These are phyloP conservation scores for Pterocles orientalis DNA, from an alignment of 2,113 vertebrate genomes.

Conservation along the genomic window DNA sequence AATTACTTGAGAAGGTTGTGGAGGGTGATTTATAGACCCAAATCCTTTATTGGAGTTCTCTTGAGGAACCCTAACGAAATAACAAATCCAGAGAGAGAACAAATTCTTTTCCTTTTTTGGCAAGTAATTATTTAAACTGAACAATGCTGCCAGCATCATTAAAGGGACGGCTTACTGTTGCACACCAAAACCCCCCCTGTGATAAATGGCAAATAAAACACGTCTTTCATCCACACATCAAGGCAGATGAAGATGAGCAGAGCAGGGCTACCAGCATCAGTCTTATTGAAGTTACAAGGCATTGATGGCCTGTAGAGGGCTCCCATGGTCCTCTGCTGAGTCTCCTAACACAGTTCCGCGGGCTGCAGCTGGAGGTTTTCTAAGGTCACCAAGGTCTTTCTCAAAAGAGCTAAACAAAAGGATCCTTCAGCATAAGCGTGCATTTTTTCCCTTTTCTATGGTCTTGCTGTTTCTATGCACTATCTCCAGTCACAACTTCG, in stretches of 20 bases:
- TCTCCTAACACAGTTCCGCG: conserved; percentile 38
- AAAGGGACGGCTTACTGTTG: conserved; percentile 28
- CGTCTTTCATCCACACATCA: conserved; percentile 13
- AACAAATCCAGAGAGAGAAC: conserved; percentile 55
- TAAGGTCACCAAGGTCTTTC: conserved; percentile 86
- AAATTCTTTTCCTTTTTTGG: conserved; percentile 68
- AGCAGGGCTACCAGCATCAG: neutral
- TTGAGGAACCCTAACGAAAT: conserved; percentile 58
- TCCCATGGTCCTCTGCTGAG: conserved; percentile 69
- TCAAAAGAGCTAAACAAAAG: conserved; percentile 78
- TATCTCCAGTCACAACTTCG: conserved; percentile 45
- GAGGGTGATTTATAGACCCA: conserved; percentile 57
- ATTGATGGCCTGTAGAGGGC: conserved; percentile 79
- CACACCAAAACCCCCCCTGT: conserved; percentile 17
- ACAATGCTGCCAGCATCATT: conserved; percentile 47
- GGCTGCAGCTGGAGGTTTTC: conserved; percentile 82
- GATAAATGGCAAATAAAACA: conserved; percentile 64
- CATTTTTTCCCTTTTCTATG: neutral
- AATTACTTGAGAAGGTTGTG: conserved; percentile 48
- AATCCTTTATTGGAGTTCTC: conserved; percentile 63
- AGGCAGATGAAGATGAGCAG: conserved; percentile 26
- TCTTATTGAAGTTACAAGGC: neutral
- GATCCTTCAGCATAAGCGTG: conserved; percentile 70
- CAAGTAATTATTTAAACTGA: conserved; percentile 44
- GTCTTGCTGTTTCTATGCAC: conserved; percentile 36